Conservation (phyloP, 2,797 vertebrate genomes). For the Trachops cirrhosus region DNA sequence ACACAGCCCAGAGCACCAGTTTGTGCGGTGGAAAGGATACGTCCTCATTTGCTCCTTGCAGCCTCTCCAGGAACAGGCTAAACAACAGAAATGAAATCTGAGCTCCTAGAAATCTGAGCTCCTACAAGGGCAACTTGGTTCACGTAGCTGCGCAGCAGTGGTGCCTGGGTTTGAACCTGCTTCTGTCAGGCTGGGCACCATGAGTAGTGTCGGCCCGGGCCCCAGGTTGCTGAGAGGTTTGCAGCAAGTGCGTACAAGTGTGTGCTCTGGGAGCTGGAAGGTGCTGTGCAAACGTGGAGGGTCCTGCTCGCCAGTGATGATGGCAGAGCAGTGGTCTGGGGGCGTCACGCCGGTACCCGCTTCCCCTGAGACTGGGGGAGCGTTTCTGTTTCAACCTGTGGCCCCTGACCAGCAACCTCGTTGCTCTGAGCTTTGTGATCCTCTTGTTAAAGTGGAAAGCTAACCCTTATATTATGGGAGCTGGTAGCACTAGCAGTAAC, state of each 20-base stretch:
- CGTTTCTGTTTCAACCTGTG: neutral
- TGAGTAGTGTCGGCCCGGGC: neutral
- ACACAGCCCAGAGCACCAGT: too few species aligned
- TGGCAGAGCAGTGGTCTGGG: accelerated
- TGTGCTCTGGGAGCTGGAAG: neutral
- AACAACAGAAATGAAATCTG: neutral
- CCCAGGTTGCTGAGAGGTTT: neutral
- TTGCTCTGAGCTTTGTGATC: neutral
- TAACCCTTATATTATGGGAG: neutral
- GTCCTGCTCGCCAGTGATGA: neutral
- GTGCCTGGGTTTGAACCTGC: neutral
- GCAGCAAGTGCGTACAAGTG: accelerated
- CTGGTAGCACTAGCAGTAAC: too few species aligned
- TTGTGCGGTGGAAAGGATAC: neutral
- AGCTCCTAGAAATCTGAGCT: accelerated
- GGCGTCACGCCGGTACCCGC: neutral
- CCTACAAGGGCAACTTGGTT: accelerated
- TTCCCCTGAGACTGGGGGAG: neutral
- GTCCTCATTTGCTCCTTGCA: neutral
- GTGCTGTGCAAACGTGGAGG: accelerated
- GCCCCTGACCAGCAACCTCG: neutral
- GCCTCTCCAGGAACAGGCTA: neutral
- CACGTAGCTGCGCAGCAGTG: accelerated
- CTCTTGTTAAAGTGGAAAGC: neutral
- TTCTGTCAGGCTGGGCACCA: neutral